phyloP scores from a whole-genome alignment of 2,888 invertebrate genomes.

The Anarsia innoxiella region DNA sequence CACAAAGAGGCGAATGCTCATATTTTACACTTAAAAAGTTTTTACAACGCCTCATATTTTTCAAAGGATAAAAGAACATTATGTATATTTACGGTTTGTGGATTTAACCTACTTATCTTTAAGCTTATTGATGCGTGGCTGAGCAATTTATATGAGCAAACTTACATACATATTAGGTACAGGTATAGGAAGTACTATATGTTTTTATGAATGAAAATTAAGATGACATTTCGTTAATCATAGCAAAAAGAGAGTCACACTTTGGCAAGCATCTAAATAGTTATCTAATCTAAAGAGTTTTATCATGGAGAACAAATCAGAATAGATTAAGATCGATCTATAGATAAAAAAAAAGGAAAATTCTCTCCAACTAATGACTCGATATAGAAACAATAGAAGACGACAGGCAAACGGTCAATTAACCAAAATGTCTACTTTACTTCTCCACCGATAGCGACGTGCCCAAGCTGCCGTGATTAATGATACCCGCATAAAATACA shows the following conservation, averaged over 20 bases:
- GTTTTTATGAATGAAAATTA: too few species aligned
- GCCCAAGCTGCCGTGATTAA: slow-evolving; percentile 9
- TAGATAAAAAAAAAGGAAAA: too few species aligned
- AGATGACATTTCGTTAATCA: too few species aligned
- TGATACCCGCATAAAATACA: slow-evolving; percentile 8
- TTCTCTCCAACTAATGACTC: slow-evolving; percentile 2
- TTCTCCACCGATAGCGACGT: slow-evolving; percentile 6
- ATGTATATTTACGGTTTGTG: background rate
- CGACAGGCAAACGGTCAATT: slow-evolving; percentile 9
- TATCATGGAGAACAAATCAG: too few species aligned
- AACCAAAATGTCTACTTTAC: slow-evolving; percentile 7
- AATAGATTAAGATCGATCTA: too few species aligned
- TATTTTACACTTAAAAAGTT: too few species aligned
- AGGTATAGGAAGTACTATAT: too few species aligned
- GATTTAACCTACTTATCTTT: slow-evolving; percentile 5
- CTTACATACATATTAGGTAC: background rate
- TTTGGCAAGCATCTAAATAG: too few species aligned
- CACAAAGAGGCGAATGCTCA: too few species aligned
- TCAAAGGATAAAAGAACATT: background rate
- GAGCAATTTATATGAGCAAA: background rate
- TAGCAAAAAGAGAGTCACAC: too few species aligned
- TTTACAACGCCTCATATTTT: slow-evolving; percentile 1
- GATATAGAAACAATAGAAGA: slow-evolving; percentile 7
- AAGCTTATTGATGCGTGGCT: slow-evolving; percentile 1
- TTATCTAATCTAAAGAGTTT: too few species aligned